Evolutionary conservation across 1,140 invertebrate genomes (phyloP).

Genomic region (Penaeus japonicus): DNA sequence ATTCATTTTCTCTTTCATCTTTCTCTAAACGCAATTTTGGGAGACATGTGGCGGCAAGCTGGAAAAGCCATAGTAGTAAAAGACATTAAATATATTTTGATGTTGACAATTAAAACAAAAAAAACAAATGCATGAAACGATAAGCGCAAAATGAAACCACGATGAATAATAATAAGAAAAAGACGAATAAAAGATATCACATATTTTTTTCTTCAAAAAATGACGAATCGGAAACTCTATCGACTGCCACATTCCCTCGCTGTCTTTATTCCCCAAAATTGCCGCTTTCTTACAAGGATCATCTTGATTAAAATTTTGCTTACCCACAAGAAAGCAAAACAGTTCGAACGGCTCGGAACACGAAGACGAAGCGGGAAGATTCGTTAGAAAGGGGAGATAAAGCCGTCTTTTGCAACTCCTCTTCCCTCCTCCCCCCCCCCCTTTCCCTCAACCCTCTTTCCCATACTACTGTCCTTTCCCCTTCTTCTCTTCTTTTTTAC

Average conservation of each 20-base stretch:
- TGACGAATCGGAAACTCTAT: neutral
- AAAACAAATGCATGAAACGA: neutral
- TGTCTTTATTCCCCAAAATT: slow-evolving; percentile 41
- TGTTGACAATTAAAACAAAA: too few species aligned
- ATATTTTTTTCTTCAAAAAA: neutral
- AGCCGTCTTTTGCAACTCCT: neutral
- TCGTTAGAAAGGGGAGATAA: neutral
- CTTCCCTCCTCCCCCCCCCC: too few species aligned
- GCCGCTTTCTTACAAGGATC: slow-evolving; percentile 47
- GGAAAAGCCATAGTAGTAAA: neutral
- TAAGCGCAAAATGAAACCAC: neutral
- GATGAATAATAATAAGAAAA: neutral
- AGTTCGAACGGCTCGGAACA: neutral
- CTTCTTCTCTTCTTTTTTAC: neutral
- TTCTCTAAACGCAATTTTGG: neutral
- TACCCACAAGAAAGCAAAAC: slow-evolving; percentile 57
- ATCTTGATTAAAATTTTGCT: slow-evolving; percentile 57
- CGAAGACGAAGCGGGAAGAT: neutral
- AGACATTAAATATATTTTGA: neutral
- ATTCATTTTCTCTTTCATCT: neutral
- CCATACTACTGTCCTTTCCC: neutral
- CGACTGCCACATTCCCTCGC: neutral
- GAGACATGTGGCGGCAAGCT: neutral
- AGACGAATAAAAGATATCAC: neutral
- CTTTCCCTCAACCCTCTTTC: too few species aligned